phyloP scores from a whole-genome alignment of 1,140 invertebrate genomes.

The Calliphora vicina region DNA sequence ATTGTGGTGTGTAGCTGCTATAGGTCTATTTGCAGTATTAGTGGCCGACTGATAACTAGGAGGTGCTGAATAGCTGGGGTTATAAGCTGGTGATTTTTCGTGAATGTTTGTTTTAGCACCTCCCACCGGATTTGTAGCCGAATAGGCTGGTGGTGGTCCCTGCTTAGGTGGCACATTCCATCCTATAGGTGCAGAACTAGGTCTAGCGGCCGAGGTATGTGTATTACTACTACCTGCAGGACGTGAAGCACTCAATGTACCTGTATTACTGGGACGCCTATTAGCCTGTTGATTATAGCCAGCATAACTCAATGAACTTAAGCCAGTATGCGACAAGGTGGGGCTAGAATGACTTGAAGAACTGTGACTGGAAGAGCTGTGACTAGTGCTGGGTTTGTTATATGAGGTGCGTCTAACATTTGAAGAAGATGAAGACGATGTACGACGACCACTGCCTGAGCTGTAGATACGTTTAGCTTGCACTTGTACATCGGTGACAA shows the following conservation, averaged over 20 bases:
- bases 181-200: conserved; percentile 45
- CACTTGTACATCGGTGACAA: conserved; percentile 8
- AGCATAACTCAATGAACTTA: conserved; percentile 48
- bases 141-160: conserved; percentile 56
- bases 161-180: conserved; percentile 56
- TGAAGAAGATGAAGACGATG: conserved; percentile 40
- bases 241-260: neutral
- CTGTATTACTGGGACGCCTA: conserved; percentile 6
- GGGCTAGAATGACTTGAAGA: conserved; percentile 41
- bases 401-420: conserved; percentile 41
- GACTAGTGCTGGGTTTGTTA: conserved; percentile 39
- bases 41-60: conserved; percentile 44
- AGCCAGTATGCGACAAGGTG: conserved; percentile 45
- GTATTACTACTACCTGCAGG: conserved; percentile 14
- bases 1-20: conserved; percentile 39
- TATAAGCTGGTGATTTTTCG: conserved; percentile 56
- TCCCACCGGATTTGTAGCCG: conserved; percentile 48
- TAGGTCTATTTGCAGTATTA: conserved; percentile 5
- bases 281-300: conserved; percentile 35
- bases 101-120: conserved; percentile 56
- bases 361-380: conserved; percentile 44
- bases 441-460: conserved; percentile 46
- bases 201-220: conserved; percentile 36
- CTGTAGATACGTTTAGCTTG: conserved; percentile 48
- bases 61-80: conserved; percentile 52